phyloP scores from a whole-genome alignment of 1,140 invertebrate species.

The Helicorthomorpha holstii region DNA sequence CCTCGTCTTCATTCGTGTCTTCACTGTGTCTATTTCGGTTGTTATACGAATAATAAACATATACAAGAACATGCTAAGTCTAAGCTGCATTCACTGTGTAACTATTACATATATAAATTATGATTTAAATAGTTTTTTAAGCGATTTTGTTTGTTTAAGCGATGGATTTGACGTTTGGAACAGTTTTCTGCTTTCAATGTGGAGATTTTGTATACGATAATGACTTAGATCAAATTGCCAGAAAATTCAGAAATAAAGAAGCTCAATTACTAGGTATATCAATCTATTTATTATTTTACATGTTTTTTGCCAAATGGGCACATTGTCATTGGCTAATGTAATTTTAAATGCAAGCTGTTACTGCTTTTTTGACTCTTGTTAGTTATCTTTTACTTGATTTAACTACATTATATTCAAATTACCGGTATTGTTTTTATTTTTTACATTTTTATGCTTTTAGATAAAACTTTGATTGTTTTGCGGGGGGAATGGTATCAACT shows the following conservation, averaged over 20 bases:
- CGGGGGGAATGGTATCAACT: too few relatives aligned
- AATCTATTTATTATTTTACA: not conserved
- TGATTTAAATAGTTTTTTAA: not conserved
- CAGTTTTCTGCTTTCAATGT: constrained; percentile 80
- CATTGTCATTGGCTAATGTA: not conserved
- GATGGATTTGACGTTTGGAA: constrained; percentile 72
- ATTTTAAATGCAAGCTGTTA: too few relatives aligned
- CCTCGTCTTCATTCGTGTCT: constrained; percentile 71
- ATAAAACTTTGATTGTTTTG: too few relatives aligned
- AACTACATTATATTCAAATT: too few relatives aligned
- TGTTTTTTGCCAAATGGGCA: not conserved
- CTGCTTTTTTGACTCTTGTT: too few relatives aligned
- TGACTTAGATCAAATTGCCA: constrained; percentile 39
- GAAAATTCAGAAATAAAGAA: constrained; percentile 36
- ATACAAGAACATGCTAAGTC: constrained; percentile 66
- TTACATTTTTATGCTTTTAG: too few relatives aligned
- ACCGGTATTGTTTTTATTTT: too few relatives aligned
- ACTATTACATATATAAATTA: constrained; percentile 7
- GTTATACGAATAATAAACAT: constrained; percentile 49
- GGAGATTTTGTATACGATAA: constrained; percentile 81
- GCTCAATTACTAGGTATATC: constrained; percentile 34
- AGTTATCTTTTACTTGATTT: too few relatives aligned
- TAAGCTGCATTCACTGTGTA: constrained; percentile 60
- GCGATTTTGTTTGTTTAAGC: constrained; percentile 26
- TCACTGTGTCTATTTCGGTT: constrained; percentile 81